Base-by-base conservation (phyloP, 2,113 vertebrate species). In the Eupsittula cactorum region DNA sequence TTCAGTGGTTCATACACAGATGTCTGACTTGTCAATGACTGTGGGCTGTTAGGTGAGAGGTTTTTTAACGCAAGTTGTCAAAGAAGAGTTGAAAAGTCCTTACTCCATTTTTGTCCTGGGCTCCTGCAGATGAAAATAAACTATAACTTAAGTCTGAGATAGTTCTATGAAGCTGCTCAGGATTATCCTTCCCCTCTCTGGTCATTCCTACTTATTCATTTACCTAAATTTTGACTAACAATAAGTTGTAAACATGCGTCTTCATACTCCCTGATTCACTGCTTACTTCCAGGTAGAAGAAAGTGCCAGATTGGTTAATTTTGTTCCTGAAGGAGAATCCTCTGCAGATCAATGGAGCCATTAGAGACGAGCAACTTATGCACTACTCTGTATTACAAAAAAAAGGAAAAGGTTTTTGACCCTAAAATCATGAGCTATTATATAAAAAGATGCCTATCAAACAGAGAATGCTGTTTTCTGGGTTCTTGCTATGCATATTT, bases 1-100 rank as follows among this genome's bases (percentile, higher is more conserved):
- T 37, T 59, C 63, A 42, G 11, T 13, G 2, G 1, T 33, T 82
- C 19, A 10, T 41, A 31, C 0, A 0, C 5, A 39, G 67, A 59
- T 42, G 7, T 2, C n/a, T 55, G 25, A 35, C 15, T 35, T 65
- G 31, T 41, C 67, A 44, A 3, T 62, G 16, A 12, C 37, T 46
- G 1, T 31, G 16, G 13, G 49, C 28, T 29, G 6, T 29, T 41
- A 29, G 39, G 31, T 39, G 63, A 55, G 23, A 89, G 35, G 27
- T 77, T 42, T 70, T 18, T 65, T 65, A 81, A 62, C 4, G 1
- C 44, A 39, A n/a, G 3, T 5, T 4, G 5, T 37, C 29, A 62
- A 44, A 31, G 31, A 68, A 29, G 9, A 77, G 10, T 25, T 39
- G 16, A 41, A 18, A 73, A 46, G 14, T 42, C 53, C 33, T 62